Evolutionary conservation across 2,113 vertebrate species (phyloP), one percentile per base, ranked within the genome.

Genomic region (Phocoena phocoena): DNA sequence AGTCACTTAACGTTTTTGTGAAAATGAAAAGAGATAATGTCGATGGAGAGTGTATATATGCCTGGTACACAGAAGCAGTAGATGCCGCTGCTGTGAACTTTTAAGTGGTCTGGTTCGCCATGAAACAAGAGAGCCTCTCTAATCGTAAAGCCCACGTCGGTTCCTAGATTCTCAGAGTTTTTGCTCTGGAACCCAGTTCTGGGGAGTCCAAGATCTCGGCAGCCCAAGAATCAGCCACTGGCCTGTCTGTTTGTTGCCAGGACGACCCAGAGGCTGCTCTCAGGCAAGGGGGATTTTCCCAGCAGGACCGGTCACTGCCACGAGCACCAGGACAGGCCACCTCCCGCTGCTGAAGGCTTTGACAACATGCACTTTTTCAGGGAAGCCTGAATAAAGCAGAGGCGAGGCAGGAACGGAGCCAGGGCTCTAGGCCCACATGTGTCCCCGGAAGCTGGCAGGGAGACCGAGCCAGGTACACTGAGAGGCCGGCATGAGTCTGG

Each of bases 31-130:
- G 36, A 41, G 33, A 13, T 8, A 1, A 9, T 5, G 26, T 1
- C 1, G 38, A 8, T 4, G 31, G 53, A 8, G 23, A 18, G 21
- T 44, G 12, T 58, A 1, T 4, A 8, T 1, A 20, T 0, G 8
- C 38, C n/a, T 21, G 65, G 50, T 23, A 13, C 28, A 7, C 8
- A 25, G 47, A 31, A 41, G 33, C 33, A 21, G 5, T 2, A 3
- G 25, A 50, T 2, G 38, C 31, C 1, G 8, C 55, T 21, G n/a
- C 38, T n/a, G 31, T 13, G 5, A 50, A 11, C 47, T n/a, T 67
- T 80, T 28, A 21, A 60, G 68, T 0, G 1, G 4, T 5, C 4
- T 14, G 50, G 14, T 41, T 53, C 1, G 0, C 26, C 11, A 0
- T 5, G 2, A 82, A 58, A 53, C 26, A 20, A 15, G 70, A 67